Conservation (phyloP, 2,797 vertebrate species). For the Sebastes dallii region DNA sequence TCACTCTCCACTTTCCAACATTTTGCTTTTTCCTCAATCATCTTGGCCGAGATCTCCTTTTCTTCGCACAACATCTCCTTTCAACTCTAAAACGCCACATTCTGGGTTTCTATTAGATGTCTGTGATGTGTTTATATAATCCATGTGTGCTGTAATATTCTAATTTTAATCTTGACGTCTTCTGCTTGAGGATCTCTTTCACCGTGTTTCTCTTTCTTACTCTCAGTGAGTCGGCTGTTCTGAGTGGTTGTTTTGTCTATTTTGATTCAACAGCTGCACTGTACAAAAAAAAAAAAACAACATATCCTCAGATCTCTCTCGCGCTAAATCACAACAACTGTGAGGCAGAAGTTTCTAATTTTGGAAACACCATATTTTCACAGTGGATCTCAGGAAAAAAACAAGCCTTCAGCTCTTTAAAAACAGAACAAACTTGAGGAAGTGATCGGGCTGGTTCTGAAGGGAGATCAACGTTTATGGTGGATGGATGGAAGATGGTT, state of each 20-base stretch:
- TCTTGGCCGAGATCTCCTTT: background rate
- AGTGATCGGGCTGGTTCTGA: constrained; percentile 54
- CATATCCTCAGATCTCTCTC: constrained; percentile 18
- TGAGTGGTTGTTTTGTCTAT: constrained; percentile 5
- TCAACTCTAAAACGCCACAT: background rate
- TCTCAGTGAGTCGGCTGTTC: background rate
- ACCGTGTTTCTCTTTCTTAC: background rate
- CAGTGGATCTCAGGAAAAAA: constrained; percentile 1
- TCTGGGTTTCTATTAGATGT: background rate
- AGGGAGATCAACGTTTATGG: constrained; percentile 79
- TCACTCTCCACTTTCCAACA: background rate
- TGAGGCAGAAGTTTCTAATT: constrained; percentile 10
- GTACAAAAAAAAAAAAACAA: background rate
- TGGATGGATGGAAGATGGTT: constrained; percentile 76
- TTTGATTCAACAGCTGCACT: constrained; percentile 13
- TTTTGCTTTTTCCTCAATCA: background rate
- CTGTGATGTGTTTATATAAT: background rate
- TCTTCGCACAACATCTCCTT: background rate
- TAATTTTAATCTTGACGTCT: background rate
- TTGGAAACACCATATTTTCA: background rate
- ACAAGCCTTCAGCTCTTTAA: background rate
- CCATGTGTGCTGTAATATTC: background rate
- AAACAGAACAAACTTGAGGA: constrained; percentile 9
- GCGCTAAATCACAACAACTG: constrained; percentile 5
- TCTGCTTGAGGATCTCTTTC: background rate